Base-by-base conservation (phyloP, 92 coral and sea anemone species). In the Galaxea fascicularis region DNA sequence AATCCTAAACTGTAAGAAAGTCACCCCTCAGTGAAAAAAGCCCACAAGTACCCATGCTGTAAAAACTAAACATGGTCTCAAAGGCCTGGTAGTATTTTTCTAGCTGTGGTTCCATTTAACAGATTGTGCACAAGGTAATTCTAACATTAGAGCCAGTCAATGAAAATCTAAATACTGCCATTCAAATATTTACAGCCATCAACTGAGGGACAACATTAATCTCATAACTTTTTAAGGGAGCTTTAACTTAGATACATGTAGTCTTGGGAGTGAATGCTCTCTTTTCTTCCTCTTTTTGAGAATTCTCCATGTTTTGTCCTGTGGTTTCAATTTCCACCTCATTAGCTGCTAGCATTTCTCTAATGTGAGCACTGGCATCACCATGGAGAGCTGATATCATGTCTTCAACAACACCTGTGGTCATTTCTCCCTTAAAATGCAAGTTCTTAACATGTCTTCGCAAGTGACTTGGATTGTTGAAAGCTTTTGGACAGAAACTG, bases 381-480 rank as follows among this genome's bases (percentile, higher is more conserved):
- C 77, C 86, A 20, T 82, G 68, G 12, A 82, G 28, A 41, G 86
- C 86, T 53, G 86, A 82, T 70, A 82, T 82, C 86, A 82, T 82
- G 60, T 82, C 86, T 82, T 82, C 81, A 18, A 73, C 87, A 46
- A 75, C 87, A 49, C 87, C 82, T 45, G 80, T 74, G 15, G 80
- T 75, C 8, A 27, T 81, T 46, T 83, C 87, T 60, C 87, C 87
- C 71, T 96, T 96, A 87, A 93, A 94, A 82, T 96, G 99, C 47
- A 96, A 76, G 89, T 96, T 96, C 83, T 94, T 96, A 8, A 94
- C 95, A 89, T 96, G 99, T 11, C 99, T 79, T 57, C 99, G 71
- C 70, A 96, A 83, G 58, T 96, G 99, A 74, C 99, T 96, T 0
- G 99, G 99, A 68, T 96, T 96, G 79, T 96, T 96, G 51, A 96